Evolutionary conservation across 2,113 vertebrate genomes (phyloP).

Genomic region (Nannospalax galili): DNA sequence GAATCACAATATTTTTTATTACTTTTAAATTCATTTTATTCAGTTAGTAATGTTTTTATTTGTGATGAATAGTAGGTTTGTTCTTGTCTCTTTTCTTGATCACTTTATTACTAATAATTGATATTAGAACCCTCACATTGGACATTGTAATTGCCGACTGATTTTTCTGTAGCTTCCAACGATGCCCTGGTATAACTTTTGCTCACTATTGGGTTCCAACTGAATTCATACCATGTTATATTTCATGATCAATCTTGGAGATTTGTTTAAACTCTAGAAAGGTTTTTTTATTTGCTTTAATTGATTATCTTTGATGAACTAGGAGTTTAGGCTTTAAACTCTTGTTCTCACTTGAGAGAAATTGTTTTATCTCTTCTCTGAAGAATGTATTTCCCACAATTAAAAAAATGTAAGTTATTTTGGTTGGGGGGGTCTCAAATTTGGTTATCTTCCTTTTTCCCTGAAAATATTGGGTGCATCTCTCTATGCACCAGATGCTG

Average conservation of each 20-base stretch:
- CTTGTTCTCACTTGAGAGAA: neutral
- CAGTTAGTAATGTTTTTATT: neutral
- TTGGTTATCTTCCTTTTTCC: neutral
- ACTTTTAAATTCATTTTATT: neutral
- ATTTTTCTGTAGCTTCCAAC: neutral
- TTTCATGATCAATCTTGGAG: neutral
- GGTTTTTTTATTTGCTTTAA: neutral
- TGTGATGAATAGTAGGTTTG: neutral
- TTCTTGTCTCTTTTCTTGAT: neutral
- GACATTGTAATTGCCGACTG: neutral
- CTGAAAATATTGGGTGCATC: rapidly evolving
- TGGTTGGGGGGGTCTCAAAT: neutral
- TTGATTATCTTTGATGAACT: neutral
- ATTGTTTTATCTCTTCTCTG: neutral
- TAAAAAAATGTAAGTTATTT: neutral
- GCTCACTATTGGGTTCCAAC: neutral
- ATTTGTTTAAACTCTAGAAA: neutral
- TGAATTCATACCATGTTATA: neutral
- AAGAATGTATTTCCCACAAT: neutral
- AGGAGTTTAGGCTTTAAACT: neutral
- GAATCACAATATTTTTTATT: neutral
- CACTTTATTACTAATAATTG: neutral
- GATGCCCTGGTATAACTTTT: neutral
- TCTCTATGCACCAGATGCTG: neutral
- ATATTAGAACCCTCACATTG: neutral